Evolutionary conservation across 2,888 invertebrate species (phyloP).

Genomic region (Trachelus tabidus): DNA sequence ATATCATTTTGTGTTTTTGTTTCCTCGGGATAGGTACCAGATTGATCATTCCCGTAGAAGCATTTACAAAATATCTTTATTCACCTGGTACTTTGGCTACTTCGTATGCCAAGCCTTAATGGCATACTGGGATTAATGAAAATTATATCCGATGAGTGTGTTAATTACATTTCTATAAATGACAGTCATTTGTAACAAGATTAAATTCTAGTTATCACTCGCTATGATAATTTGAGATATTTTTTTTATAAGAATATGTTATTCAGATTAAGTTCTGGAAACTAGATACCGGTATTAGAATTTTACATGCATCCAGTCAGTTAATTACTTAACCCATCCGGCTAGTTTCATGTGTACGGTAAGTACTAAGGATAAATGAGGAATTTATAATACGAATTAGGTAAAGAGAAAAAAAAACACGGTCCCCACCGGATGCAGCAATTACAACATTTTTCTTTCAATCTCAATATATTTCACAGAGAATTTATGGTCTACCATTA

Average conservation of each 20-base stretch:
- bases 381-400: slow-evolving; percentile 29
- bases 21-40: not conserved
- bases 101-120: not conserved
- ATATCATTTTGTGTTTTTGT: not conserved
- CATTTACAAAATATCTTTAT: not conserved
- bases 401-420: slow-evolving; percentile 29
- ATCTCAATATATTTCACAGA: slow-evolving; percentile 43
- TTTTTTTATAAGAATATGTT: not conserved
- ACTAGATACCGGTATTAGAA: not conserved
- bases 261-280: not conserved
- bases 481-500: slow-evolving; percentile 58
- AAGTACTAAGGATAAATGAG: not conserved
- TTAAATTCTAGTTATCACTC: not conserved
- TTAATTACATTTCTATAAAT: too few relatives aligned
- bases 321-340: not conserved
- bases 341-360: not conserved
- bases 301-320: not conserved
- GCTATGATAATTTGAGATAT: not conserved
- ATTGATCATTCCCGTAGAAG: not conserved
- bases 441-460: slow-evolving; percentile 42
- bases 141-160: too few relatives aligned
- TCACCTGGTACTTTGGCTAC: not conserved
- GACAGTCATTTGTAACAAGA: not conserved
- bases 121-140: not conserved
- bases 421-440: slow-evolving; percentile 28